Conservation (phyloP, 2,797 vertebrate genomes). For the Acropternis orthonyx region DNA sequence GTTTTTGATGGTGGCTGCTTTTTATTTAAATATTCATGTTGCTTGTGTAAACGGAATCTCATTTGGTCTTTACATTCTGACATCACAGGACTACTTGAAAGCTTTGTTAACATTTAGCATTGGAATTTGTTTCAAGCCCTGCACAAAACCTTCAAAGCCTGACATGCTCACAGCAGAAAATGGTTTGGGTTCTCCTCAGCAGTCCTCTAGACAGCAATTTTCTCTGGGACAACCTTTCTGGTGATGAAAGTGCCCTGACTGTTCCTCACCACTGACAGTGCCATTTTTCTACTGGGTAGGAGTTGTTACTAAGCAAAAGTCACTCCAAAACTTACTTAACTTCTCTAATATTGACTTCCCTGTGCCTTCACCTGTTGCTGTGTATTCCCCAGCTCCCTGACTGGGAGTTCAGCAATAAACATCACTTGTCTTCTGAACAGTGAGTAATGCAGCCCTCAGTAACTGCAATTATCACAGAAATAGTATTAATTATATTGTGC, state of each 20-base stretch:
- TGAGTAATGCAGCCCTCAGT: background rate
- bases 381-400: background rate
- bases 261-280: background rate
- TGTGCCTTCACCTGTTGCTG: background rate
- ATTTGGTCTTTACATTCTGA: constrained; percentile 28
- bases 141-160: constrained; percentile 40
- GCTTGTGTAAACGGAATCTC: constrained; percentile 65
- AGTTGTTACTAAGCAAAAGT: background rate
- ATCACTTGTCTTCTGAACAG: background rate
- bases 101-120: constrained; percentile 51
- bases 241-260: background rate
- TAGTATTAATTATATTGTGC: background rate
- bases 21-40: constrained; percentile 73
- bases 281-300: background rate
- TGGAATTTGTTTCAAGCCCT: constrained; percentile 67
- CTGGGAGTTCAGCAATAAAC: background rate
- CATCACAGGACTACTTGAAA: constrained; percentile 56
- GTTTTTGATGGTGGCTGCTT: constrained; percentile 70
- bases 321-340: background rate
- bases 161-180: background rate
- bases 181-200: background rate
- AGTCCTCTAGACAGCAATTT: background rate
- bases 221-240: background rate
- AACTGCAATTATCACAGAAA: background rate
- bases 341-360: background rate